These are phyloP conservation scores for Xestoiulus laeticollis DNA, from an alignment of 2,888 invertebrate species.

Conservation along the genomic window DNA sequence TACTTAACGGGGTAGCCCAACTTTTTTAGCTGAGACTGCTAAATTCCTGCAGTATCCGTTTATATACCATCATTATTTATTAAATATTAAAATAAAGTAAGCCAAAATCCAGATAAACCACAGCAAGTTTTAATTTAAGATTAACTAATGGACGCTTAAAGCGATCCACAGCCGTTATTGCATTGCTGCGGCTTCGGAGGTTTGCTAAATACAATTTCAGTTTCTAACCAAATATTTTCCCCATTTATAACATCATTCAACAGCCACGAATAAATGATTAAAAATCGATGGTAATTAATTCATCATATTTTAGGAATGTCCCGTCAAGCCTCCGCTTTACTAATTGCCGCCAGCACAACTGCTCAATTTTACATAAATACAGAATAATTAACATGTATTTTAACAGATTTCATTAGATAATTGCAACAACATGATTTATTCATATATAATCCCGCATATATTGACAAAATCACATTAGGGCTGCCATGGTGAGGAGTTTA, in stretches of 20 bases:
- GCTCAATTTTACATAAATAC: slow-evolving; percentile 30
- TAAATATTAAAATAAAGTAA: too few species aligned
- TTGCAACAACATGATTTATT: slow-evolving; percentile 2
- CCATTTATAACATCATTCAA: not conserved
- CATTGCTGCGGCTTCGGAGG: too few species aligned
- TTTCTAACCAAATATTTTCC: not conserved
- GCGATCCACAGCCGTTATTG: too few species aligned
- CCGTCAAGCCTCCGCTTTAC: not conserved
- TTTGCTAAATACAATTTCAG: too few species aligned
- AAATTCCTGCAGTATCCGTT: too few species aligned
- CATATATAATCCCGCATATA: not conserved
- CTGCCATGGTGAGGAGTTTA: not conserved
- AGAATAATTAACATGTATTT: not conserved
- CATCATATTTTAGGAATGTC: not conserved
- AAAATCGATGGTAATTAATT: slow-evolving; percentile 14
- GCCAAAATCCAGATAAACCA: too few species aligned
- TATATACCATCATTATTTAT: too few species aligned
- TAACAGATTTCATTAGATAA: slow-evolving; percentile 18
- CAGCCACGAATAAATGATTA: not conserved
- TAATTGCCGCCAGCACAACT: slow-evolving; percentile 1
- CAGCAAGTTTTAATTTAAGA: too few species aligned
- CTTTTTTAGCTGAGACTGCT: too few species aligned
- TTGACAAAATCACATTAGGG: slow-evolving; percentile 13
- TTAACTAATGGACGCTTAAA: too few species aligned
- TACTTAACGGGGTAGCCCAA: too few species aligned